phyloP scores from a whole-genome alignment of 2,888 invertebrate species.

The Ectemnius continuus region DNA sequence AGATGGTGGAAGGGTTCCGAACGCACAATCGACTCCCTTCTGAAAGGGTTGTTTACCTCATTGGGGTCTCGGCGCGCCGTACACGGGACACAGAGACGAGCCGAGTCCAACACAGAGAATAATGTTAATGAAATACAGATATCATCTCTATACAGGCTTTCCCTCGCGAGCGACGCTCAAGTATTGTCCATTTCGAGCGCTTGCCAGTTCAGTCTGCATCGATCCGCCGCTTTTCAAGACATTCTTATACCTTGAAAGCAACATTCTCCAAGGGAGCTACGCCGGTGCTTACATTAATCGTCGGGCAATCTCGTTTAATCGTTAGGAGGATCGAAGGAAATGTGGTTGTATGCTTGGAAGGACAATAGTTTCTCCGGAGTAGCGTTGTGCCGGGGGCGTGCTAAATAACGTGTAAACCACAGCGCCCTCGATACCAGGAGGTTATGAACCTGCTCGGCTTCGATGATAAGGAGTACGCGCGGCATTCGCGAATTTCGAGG shows the following conservation, averaged over 20 bases:
- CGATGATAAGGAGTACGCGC: conserved; percentile 56
- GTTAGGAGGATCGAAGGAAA: background rate
- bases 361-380: conserved; percentile 53
- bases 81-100: conserved; percentile 50
- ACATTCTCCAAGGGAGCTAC: too few relatives aligned
- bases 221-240: too few relatives aligned
- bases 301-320: background rate
- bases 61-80: conserved; percentile 36
- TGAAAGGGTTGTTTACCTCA: conserved; percentile 41
- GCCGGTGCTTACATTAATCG: too few relatives aligned
- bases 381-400: conserved; percentile 39
- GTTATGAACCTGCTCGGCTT: conserved; percentile 60
- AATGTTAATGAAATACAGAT: conserved; percentile 78
- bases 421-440: conserved; percentile 59
- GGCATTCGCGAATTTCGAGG: conserved; percentile 50
- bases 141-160: conserved; percentile 74
- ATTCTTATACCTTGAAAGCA: too few relatives aligned
- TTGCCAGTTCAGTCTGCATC: background rate
- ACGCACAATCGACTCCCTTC: conserved; percentile 63
- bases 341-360: background rate
- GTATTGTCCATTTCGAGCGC: conserved; percentile 64
- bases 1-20: conserved; percentile 50
- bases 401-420: conserved; percentile 70
- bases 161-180: conserved; percentile 53
- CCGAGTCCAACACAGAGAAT: conserved; percentile 74